These are phyloP conservation scores for Cataglyphis albicans DNA, from an alignment of 2,888 invertebrate species.

Conservation along the genomic window DNA sequence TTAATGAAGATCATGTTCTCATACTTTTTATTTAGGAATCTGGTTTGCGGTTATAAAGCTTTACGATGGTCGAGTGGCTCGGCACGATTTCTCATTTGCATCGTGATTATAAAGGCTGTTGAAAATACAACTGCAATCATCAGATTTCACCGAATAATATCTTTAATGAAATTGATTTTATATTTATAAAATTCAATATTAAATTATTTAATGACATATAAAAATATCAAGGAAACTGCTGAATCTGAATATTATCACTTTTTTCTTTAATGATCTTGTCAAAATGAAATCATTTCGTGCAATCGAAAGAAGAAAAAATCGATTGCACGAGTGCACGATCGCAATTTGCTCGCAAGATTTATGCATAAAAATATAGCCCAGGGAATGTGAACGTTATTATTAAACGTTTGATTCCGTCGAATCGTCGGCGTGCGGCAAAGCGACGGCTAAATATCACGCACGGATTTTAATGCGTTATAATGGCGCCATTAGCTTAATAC, in stretches of 20 bases:
- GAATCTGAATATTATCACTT: background rate
- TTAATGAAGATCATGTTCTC: background rate
- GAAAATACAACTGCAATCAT: background rate
- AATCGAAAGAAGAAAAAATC: background rate
- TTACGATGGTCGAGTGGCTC: background rate
- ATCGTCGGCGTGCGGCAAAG: conserved; percentile 29
- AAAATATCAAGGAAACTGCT: background rate
- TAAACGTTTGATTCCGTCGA: conserved; percentile 10
- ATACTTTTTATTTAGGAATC: background rate
- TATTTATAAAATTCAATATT: background rate
- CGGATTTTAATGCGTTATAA: conserved; percentile 62
- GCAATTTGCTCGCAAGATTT: background rate
- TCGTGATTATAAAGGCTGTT: background rate
- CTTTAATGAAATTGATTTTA: background rate
- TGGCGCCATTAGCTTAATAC: conserved; percentile 70
- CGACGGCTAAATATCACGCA: conserved; percentile 25
- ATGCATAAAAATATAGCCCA: background rate
- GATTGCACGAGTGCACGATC: background rate
- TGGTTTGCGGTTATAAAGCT: background rate
- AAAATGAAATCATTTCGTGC: background rate
- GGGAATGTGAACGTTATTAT: conserved; percentile 35
- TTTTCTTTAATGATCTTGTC: background rate
- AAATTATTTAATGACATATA: background rate
- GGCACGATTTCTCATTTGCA: background rate
- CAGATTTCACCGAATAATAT: background rate